Evolutionary conservation across 2,797 vertebrate species (phyloP).

Genomic region (Holocentrus rufus): DNA sequence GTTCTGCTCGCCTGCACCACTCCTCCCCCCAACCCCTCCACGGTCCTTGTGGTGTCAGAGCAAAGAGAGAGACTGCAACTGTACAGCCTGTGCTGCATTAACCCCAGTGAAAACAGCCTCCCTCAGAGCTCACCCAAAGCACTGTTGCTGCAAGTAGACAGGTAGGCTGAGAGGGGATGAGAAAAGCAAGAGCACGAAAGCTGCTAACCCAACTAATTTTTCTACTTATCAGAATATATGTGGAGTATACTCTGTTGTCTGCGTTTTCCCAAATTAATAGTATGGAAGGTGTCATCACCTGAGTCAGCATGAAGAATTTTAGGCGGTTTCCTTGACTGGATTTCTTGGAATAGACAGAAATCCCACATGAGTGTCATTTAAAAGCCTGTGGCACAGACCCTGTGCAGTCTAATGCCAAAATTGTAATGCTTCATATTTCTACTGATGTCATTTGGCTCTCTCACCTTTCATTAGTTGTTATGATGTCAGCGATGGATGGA

Average conservation of each 20-base stretch:
- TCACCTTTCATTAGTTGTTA: slow-evolving; percentile 7
- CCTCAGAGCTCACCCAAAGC: slow-evolving; percentile 51
- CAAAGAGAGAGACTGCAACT: slow-evolving; percentile 54
- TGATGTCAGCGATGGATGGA: slow-evolving; percentile 27
- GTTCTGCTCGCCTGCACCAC: slow-evolving; percentile 10
- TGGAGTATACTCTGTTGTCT: slow-evolving; percentile 17
- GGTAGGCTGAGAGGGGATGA: slow-evolving; percentile 25
- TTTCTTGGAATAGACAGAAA: slow-evolving; percentile 20
- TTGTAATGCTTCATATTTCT: not conserved
- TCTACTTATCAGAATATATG: slow-evolving; percentile 35
- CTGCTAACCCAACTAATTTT: slow-evolving; percentile 58
- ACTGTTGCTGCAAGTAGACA: slow-evolving; percentile 49
- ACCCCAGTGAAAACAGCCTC: slow-evolving; percentile 73
- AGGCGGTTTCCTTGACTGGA: slow-evolving; percentile 2
- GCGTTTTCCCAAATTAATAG: slow-evolving; percentile 37
- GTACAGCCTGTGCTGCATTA: slow-evolving; percentile 68
- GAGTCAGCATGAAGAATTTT: slow-evolving; percentile 21
- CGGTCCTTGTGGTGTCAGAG: slow-evolving; percentile 62
- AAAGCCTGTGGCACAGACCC: slow-evolving; percentile 6
- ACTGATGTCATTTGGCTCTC: not conserved
- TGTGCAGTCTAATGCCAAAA: not conserved
- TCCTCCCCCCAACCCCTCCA: slow-evolving; percentile 36
- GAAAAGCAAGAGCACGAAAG: slow-evolving; percentile 26
- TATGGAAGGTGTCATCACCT: slow-evolving; percentile 4
- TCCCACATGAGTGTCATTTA: not conserved